Evolutionary conservation across 2,888 invertebrate genomes (phyloP), one percentile per base, ranked within the genome.

Genomic region (Liposcelis brunnea): DNA sequence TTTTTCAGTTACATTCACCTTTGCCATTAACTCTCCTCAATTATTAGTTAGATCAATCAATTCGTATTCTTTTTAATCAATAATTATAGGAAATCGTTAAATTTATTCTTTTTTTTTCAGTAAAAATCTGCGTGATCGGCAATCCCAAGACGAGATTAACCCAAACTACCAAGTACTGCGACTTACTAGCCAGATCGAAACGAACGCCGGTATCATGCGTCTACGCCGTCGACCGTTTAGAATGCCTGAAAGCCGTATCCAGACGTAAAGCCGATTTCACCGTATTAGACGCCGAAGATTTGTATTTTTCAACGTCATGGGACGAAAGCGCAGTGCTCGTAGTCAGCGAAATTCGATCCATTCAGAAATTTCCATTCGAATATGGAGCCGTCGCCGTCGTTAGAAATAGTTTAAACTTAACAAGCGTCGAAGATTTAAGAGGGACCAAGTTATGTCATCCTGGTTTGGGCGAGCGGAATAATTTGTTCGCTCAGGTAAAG

Each of bases 201-300:
- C 6, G 21, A 21, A 40, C 40, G 4, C 40, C 16, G n/a, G 40
- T 21, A 6, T 19, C 40, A 11, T 40, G 40, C 19, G 7, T 16
- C 7, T 40, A 19, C 19, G 40, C 16, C 5, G 21, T 21, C 16
- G 40, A 1, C 59, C 83, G 87, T 49, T 65, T 86, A 52, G 80
- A 83, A 56, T 91, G 91, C 55, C 70, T 90, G 48, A 69, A 80
- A 2, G 72, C 76, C 51, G 78, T 91, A 53, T 70, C 75, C 47
- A 75, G 77, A 55, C 79, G 80, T 1, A 72, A 76, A 1, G 89
- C 81, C 1, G 90, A 91, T 61, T 79, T 90, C 55, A 78, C 85
- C 0, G 77, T 83, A 10, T 74, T 87, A 55, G 79, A 79, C 44
- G 79, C 90, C 0, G 87, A 89, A 57, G 87, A 89, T 60, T 70